Percentiles rank a stretch among this genome's conserved stretches.
phyloP scores from a whole-genome alignment of 2,113 vertebrate species.

The Lipophrys pholis region DNA sequence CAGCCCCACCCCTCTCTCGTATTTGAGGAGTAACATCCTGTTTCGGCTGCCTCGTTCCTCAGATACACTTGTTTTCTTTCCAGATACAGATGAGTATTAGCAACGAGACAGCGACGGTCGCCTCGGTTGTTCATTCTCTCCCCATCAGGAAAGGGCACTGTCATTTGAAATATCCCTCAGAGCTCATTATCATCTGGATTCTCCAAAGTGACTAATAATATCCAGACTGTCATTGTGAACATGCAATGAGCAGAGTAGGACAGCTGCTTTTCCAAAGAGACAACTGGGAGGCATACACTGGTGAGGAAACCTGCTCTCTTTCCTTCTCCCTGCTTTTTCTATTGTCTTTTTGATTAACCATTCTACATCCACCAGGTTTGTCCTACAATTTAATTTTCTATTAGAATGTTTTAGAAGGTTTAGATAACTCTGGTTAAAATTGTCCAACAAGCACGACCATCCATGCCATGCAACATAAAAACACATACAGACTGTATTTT shows the following conservation, averaged over 20 bases:
- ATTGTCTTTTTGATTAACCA: background rate
- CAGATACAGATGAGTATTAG: slow-evolving; percentile 51
- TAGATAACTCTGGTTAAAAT: background rate
- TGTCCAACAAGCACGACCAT: too few species aligned
- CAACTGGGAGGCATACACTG: slow-evolving; percentile 34
- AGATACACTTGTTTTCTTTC: slow-evolving; percentile 21
- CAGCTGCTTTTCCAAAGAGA: slow-evolving; percentile 39
- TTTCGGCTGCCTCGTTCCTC: slow-evolving; percentile 15
- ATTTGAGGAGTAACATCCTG: slow-evolving; percentile 45
- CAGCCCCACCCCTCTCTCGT: slow-evolving; percentile 3
- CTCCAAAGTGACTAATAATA: slow-evolving; percentile 54
- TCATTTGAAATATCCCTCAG: slow-evolving; percentile 67
- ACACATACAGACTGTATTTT: too few species aligned
- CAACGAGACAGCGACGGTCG: slow-evolving; percentile 42
- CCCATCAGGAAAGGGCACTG: slow-evolving; percentile 57
- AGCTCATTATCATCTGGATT: slow-evolving; percentile 61
- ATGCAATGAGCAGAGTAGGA: slow-evolving; percentile 14
- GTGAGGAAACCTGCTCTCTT: slow-evolving; percentile 41
- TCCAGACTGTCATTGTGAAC: slow-evolving; percentile 52
- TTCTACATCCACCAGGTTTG: slow-evolving; percentile 9
- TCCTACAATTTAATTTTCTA: slow-evolving; percentile 45
- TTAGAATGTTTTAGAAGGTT: slow-evolving; percentile 41
- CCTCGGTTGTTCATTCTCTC: slow-evolving; percentile 50
- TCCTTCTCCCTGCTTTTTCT: slow-evolving; percentile 10
- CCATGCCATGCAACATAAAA: too few species aligned